Base-by-base conservation (phyloP, 2,113 vertebrate species). In the Carassius carassius region DNA sequence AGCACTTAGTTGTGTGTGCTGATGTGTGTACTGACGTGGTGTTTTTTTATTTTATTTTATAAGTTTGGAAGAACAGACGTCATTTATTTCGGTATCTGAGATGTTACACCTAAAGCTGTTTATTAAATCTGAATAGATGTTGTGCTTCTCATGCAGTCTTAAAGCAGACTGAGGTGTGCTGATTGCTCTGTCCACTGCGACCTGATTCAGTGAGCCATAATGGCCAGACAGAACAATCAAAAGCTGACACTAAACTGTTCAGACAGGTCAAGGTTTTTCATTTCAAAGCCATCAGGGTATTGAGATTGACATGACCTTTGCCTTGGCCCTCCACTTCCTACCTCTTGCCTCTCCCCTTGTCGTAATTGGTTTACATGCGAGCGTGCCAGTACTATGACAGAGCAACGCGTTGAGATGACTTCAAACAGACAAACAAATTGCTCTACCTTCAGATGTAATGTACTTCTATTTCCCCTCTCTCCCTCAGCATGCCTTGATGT, bases 211-310 rank as follows among this genome's bases (percentile, higher is more conserved):
- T 37, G 74, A n/a, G 65, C 74, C 35, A 54, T 72, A 32, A 72
- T 77, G 54, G 70, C 51, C 81, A 82, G 85, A 81, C 54, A 51
- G 78, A 88, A 79, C 60, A 86, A 86, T 88, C 84, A 72, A 62
- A 70, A 86, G 78, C 73, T 72, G 89, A 89, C 85, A 85, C 79
- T 90, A 87, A 92, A 88, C 80, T 83, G 86, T 88, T 77, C 60
- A 84, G 89, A 76, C 90, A 89, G 87, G 84, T 89, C 78, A 86
- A 88, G 85, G 72, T 19, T 88, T 89, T 85, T 90, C 85, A 88
- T 91, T 79, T 84, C 76, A 89, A 69, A 89, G 84, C 88, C 65
- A 78, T 88, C 78, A 84, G 86, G 47, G 32, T 73, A 83, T 80
- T 25, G 84, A 78, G 67, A 76, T 72, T 83, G 79, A 84, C 79